Base-by-base conservation (phyloP, 92 coral and sea anemone genomes). In the Porites rus region DNA sequence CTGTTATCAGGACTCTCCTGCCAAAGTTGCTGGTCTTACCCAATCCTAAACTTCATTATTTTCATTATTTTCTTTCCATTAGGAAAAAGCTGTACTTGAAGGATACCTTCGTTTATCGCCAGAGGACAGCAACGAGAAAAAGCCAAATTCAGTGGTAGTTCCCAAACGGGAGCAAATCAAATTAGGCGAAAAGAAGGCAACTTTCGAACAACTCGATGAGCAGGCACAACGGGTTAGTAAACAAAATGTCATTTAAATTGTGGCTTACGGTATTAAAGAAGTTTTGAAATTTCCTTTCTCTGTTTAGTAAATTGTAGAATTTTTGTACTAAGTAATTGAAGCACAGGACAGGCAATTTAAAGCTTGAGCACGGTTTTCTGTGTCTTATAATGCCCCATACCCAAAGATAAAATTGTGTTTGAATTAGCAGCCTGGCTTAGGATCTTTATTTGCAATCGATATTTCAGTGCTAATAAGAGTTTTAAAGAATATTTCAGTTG, bases 181-280 rank as follows among this genome's bases (percentile, higher is more conserved):
- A 59, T 79, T 90, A 79, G 76, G 69, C 50, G 90, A 90, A 73
- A 90, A 90, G 61, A 83, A 84, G 25, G 87, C 88, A 24, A 16
- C 80, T 21, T 90, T 90, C 65, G 89, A 90, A 80, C 86, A 85
- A 51, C 87, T 85, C 60, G 89, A 74, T 60, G 61, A 73, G 70
- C 84, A 65, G 61, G 93, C 93, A 11, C 90, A 90, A 51, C 87
- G 86, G 89, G 93, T 90, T 43, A 85, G 87, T 21, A 46, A 11
- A 75, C 53, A 16, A 20, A 16, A 16, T 17, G 0, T 62, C 17
- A 4, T 7, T 62, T 62, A 14, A 11, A 56, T 56, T 56, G 14
- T 10, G 61, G 61, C 11, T 14, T 56, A 56, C 46, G 61, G 14
- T 56, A 2, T 56, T 56, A 56, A 56, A 56, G 61, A 10, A 56